These are phyloP conservation scores for Eonycteris spelaea DNA, from an alignment of 2,113 vertebrate genomes.

Conservation along the genomic window DNA sequence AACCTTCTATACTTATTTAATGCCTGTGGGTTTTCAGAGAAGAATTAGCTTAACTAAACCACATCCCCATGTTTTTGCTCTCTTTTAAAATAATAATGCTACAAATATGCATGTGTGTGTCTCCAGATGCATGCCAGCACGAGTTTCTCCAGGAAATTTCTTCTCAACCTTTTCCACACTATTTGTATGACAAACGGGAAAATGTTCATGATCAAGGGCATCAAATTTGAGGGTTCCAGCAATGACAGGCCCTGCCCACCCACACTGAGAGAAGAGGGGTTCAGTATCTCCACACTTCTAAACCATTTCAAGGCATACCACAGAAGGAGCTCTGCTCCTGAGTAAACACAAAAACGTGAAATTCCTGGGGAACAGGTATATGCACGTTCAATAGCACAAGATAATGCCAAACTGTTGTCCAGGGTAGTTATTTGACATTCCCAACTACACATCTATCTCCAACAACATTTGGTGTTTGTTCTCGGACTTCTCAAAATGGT, in stretches of 20 bases:
- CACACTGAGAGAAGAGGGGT: not conserved
- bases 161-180: not conserved
- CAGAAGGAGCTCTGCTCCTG: not conserved
- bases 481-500: not conserved
- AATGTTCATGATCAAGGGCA: not conserved
- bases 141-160: not conserved
- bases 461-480: not conserved
- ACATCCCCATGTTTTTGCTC: not conserved
- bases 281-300: not conserved
- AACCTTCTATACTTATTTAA: not conserved
- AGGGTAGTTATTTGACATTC: not conserved
- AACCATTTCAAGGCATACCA: not conserved
- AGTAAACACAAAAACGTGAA: too few relatives aligned
- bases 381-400: not conserved
- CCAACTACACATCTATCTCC: not conserved
- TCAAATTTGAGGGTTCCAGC: not conserved
- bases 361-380: not conserved
- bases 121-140: not conserved
- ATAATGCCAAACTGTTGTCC: not conserved
- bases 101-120: not conserved
- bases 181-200: not conserved
- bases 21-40: not conserved
- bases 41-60: conserved; percentile 2
- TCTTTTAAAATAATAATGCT: not conserved
- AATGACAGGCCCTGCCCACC: not conserved